Evolutionary conservation across 2,113 vertebrate genomes (phyloP).

Genomic region (Plotosus lineatus): DNA sequence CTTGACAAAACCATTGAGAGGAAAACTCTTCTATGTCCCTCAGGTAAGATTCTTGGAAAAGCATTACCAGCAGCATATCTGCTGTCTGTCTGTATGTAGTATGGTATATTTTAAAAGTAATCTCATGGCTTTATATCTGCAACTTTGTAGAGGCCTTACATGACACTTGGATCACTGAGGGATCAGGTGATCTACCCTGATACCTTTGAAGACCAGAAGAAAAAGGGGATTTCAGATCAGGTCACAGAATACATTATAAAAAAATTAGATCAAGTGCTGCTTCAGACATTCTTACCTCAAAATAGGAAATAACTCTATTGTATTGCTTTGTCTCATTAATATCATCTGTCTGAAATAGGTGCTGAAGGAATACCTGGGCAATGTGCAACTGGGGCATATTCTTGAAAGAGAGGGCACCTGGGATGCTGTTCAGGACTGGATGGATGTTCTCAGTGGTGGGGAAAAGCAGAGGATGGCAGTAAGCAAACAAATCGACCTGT

Average conservation of each 20-base stretch:
- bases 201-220: constrained; percentile 85
- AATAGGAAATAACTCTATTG: not conserved
- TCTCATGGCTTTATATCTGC: not conserved
- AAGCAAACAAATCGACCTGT: constrained; percentile 53
- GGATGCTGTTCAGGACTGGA: constrained; percentile 95
- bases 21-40: constrained; percentile 96
- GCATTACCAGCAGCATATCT: not conserved
- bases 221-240: constrained; percentile 90
- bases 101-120: not conserved
- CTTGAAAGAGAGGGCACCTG: constrained; percentile 91
- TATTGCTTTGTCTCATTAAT: not conserved
- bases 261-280: not conserved
- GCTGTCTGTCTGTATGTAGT: too few relatives aligned
- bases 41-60: constrained; percentile 77
- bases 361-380: constrained; percentile 95
- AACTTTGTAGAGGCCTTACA: constrained; percentile 87
- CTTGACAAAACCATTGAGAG: constrained; percentile 93
- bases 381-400: constrained; percentile 93
- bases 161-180: constrained; percentile 93
- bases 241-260: constrained; percentile 60
- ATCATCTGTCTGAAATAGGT: constrained; percentile 71
- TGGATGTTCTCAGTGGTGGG: constrained; percentile 98
- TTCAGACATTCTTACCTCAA: not conserved
- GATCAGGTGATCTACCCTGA: constrained; percentile 99
- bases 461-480: constrained; percentile 99